Conservation (phyloP, 2,888 invertebrate genomes). For the Orchestes rusci region DNA sequence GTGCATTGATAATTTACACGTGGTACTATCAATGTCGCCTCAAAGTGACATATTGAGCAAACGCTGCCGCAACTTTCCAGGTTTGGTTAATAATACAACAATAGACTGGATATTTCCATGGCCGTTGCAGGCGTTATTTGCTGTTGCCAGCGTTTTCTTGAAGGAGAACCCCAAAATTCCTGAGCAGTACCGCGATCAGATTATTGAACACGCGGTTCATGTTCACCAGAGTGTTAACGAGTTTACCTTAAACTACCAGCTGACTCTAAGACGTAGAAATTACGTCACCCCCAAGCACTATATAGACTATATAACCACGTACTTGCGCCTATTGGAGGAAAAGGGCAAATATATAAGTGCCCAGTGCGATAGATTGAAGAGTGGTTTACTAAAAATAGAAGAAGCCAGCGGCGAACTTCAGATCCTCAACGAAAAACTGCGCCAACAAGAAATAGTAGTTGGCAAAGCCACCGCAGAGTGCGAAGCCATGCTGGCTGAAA, state of each 20-base stretch:
- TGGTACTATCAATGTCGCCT: slow-evolving; percentile 88
- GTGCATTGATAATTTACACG: slow-evolving; percentile 77
- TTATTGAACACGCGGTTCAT: slow-evolving; percentile 80
- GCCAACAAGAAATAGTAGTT: slow-evolving; percentile 75
- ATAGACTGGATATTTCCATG: slow-evolving; percentile 94
- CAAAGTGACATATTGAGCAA: slow-evolving; percentile 75
- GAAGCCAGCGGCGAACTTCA: slow-evolving; percentile 79
- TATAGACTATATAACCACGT: slow-evolving; percentile 77
- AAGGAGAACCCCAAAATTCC: slow-evolving; percentile 52
- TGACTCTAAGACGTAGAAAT: slow-evolving; percentile 70
- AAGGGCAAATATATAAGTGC: slow-evolving; percentile 55
- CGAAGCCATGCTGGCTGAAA: slow-evolving; percentile 68
- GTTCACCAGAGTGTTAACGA: slow-evolving; percentile 70
- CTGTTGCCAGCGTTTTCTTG: slow-evolving; percentile 79
- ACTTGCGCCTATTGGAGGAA: slow-evolving; percentile 67
- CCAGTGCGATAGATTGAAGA: slow-evolving; percentile 62
- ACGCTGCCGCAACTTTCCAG: slow-evolving; percentile 85
- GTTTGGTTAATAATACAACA: slow-evolving; percentile 83
- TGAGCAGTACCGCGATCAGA: slow-evolving; percentile 48
- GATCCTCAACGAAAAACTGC: slow-evolving; percentile 71
- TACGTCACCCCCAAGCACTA: slow-evolving; percentile 91
- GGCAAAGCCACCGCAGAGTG: slow-evolving; percentile 75
- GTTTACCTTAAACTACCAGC: slow-evolving; percentile 65
- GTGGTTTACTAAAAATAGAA: slow-evolving; percentile 73
- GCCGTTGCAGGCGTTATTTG: slow-evolving; percentile 82